Conservation (phyloP, 92 coral and sea anemone genomes). For the Montipora capitata region DNA sequence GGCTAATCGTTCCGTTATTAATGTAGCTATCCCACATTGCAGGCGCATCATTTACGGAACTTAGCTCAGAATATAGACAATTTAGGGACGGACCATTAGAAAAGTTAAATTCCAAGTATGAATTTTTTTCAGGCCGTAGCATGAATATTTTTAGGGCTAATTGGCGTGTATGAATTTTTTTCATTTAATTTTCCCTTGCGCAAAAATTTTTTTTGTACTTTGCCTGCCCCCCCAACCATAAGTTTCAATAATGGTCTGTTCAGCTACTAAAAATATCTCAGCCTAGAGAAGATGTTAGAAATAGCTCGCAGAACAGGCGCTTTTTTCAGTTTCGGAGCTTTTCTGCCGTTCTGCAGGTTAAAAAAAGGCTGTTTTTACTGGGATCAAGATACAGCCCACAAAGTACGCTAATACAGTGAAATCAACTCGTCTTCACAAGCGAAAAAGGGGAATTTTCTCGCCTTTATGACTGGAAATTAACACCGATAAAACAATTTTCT, state of each 20-base stretch:
- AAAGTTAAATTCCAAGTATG: no score
- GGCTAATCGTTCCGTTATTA: not conserved
- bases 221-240: not conserved
- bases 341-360: no score
- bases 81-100: not conserved
- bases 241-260: no score
- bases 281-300: constrained; percentile 6
- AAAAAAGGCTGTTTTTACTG: constrained; percentile 10
- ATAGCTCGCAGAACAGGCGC: not conserved
- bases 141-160: no score
- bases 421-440: no score
- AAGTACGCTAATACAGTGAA: no score
- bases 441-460: no score
- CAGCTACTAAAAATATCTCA: constrained; percentile 1
- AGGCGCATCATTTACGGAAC: no score
- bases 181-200: no score
- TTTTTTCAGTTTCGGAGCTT: not conserved
- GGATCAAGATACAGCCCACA: not conserved
- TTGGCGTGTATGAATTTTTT: no score
- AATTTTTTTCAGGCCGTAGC: no score
- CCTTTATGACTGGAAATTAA: not conserved
- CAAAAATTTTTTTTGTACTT: no score
- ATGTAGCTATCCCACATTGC: not conserved
- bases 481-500: not conserved
- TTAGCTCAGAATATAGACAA: not conserved